These are phyloP conservation scores for Oryzias curvinotus DNA, from an alignment of 2,113 vertebrate species.

Conservation along the genomic window DNA sequence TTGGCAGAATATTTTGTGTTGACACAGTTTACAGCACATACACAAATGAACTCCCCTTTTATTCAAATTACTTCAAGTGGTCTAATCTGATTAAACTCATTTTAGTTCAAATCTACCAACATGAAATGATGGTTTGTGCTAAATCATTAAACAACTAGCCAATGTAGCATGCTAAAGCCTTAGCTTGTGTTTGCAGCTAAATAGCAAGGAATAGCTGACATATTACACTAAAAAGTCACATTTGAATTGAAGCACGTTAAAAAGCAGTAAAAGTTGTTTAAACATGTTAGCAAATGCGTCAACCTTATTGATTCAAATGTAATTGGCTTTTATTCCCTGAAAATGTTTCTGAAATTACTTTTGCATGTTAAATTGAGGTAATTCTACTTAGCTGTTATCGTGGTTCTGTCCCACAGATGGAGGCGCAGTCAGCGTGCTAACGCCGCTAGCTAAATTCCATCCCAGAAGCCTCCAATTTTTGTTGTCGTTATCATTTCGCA, in stretches of 20 bases:
- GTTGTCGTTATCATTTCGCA: conserved; percentile 6
- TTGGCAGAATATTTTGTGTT: too few relatives aligned
- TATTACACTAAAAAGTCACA: neutral
- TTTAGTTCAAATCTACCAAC: too few relatives aligned
- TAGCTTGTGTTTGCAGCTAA: neutral
- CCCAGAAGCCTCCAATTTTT: conserved; percentile 17
- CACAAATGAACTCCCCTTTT: too few relatives aligned
- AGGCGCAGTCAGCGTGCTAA: conserved; percentile 1
- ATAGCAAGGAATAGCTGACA: neutral
- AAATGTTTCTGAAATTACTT: neutral
- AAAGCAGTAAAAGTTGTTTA: too few relatives aligned
- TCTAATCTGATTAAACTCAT: too few relatives aligned
- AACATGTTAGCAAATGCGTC: too few relatives aligned
- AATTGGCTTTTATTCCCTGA: neutral
- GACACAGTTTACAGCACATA: too few relatives aligned
- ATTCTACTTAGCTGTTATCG: neutral
- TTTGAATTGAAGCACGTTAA: too few relatives aligned
- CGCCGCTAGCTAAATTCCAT: conserved; percentile 30
- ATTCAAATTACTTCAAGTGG: too few relatives aligned
- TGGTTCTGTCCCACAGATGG: conserved; percentile 1
- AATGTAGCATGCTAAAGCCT: neutral
- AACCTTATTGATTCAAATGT: neutral
- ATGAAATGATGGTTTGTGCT: too few relatives aligned
- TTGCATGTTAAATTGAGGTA: neutral
- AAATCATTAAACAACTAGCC: too few relatives aligned